These are phyloP conservation scores for Pseudoips prasinana DNA, from an alignment of 2,888 invertebrate species.

Conservation along the genomic window DNA sequence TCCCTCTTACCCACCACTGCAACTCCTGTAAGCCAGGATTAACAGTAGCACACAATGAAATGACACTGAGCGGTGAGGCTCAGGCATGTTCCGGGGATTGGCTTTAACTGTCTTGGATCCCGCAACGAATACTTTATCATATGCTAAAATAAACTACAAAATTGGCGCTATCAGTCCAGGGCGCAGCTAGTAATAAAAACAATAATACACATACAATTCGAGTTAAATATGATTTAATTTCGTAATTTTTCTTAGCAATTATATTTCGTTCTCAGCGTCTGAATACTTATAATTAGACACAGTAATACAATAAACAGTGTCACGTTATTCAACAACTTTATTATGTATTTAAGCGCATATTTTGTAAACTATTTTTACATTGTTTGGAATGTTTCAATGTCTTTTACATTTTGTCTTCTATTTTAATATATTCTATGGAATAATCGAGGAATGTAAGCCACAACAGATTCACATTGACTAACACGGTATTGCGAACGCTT, in stretches of 20 bases:
- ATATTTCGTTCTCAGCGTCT: conserved; percentile 79
- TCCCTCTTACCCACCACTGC: too few relatives aligned
- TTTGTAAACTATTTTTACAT: conserved; percentile 57
- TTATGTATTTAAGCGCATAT: conserved; percentile 72
- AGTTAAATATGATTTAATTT: conserved; percentile 82
- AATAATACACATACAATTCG: conserved; percentile 51
- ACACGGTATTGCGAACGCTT: conserved; percentile 26
- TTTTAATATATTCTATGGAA: conserved; percentile 42
- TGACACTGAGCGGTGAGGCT: too few relatives aligned
- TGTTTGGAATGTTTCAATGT: conserved; percentile 69
- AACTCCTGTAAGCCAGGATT: too few relatives aligned
- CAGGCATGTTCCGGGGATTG: too few relatives aligned
- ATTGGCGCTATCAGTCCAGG: too few relatives aligned
- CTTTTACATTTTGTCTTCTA: conserved; percentile 38
- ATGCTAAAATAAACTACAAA: too few relatives aligned
- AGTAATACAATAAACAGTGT: conserved; percentile 65
- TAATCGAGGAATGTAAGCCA: conserved; percentile 57
- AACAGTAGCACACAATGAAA: too few relatives aligned
- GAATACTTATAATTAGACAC: conserved; percentile 75
- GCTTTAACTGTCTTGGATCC: too few relatives aligned
- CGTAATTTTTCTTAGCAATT: conserved; percentile 81
- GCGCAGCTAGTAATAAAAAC: too few relatives aligned
- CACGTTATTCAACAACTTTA: conserved; percentile 58
- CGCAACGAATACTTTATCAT: too few relatives aligned
- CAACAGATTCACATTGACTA: conserved; percentile 39